Evolutionary conservation across 1,140 invertebrate species (phyloP).

Genomic region (Drosophila pseudoobscura): DNA sequence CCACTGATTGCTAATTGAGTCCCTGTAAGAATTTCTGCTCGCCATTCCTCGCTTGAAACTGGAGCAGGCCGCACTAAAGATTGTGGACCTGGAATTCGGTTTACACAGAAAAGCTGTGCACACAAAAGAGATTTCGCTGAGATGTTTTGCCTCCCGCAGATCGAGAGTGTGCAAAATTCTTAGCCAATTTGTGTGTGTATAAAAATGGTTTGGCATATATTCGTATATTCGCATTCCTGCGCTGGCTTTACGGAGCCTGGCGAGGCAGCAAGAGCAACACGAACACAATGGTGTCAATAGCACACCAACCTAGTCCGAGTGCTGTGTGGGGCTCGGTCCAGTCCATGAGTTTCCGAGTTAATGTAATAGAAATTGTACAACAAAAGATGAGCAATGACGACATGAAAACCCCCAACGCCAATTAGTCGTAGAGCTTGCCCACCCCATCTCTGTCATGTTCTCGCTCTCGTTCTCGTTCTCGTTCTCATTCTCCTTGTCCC

Average conservation of each 20-base stretch:
- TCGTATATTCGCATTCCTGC: slow-evolving; percentile 14
- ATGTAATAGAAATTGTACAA: slow-evolving; percentile 79
- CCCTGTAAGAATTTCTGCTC: neutral
- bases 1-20: too few relatives aligned
- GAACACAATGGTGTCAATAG: slow-evolving; percentile 72
- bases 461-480: neutral
- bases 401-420: slow-evolving; percentile 75
- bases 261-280: slow-evolving; percentile 49
- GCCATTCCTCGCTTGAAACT: slow-evolving; percentile 14
- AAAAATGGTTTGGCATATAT: too few relatives aligned
- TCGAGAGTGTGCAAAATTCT: slow-evolving; percentile 48
- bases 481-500: neutral
- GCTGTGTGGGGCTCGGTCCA: slow-evolving; percentile 19
- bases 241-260: slow-evolving; percentile 42
- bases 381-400: slow-evolving; percentile 78
- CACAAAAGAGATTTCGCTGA: slow-evolving; percentile 55
- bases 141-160: slow-evolving; percentile 34
- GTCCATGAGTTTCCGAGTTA: slow-evolving; percentile 49
- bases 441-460: neutral
- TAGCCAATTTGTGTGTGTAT: slow-evolving; percentile 40
- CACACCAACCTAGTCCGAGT: slow-evolving; percentile 43
- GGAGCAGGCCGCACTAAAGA: slow-evolving; percentile 2
- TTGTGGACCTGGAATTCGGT: slow-evolving; percentile 12
- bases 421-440: slow-evolving; percentile 49
- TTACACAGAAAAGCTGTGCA: slow-evolving; percentile 23